Evolutionary conservation across 1,140 invertebrate species (phyloP).

Genomic region (Drosophila saltans): DNA sequence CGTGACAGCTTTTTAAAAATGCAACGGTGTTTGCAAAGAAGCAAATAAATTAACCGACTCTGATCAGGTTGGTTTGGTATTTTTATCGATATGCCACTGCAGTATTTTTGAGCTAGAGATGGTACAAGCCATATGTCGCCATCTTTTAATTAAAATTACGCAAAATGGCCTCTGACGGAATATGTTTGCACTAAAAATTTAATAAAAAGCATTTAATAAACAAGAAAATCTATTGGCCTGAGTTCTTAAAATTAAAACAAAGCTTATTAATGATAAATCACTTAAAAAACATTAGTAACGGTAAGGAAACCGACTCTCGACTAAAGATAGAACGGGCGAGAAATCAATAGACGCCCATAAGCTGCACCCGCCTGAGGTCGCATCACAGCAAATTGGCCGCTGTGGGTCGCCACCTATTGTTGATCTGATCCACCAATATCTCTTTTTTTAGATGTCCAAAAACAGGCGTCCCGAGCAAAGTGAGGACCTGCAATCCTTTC

Average conservation of each 20-base stretch:
- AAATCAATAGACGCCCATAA: conserved; percentile 61
- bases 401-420: conserved; percentile 63
- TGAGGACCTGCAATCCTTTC: conserved; percentile 87
- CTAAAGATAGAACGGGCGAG: conserved; percentile 11
- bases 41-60: no score
- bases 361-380: conserved; percentile 46
- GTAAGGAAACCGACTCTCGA: neutral
- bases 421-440: conserved; percentile 19
- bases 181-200: conserved; percentile 53
- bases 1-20: no score
- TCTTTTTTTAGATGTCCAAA: conserved; percentile 35
- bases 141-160: conserved; percentile 71
- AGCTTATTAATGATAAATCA: no score
- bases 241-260: neutral
- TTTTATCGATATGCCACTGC: neutral
- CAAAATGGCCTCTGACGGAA: conserved; percentile 63
- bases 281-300: neutral
- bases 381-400: conserved; percentile 45
- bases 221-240: neutral
- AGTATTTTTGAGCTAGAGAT: neutral
- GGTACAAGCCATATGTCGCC: conserved; percentile 56
- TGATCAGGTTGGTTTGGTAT: no score
- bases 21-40: no score
- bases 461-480: conserved; percentile 24
- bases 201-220: conserved; percentile 23